These are phyloP conservation scores for Ichneumoninae sp. DNA, from an alignment of 2,888 invertebrate genomes.

Conservation along the genomic window DNA sequence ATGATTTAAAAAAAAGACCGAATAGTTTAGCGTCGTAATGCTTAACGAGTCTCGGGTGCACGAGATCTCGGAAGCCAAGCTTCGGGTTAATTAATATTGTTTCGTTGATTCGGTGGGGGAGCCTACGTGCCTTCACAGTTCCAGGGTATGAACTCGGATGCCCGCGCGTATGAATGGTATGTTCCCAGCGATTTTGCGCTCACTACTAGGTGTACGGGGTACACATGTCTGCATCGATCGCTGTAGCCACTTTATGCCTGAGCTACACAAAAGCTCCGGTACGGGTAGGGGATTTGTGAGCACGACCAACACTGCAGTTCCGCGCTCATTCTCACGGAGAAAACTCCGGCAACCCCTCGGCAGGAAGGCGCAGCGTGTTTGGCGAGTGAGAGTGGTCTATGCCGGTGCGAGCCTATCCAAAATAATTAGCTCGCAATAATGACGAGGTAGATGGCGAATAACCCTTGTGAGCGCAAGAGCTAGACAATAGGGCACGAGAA, in stretches of 20 bases:
- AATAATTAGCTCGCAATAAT: constrained; percentile 69
- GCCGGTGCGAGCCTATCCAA: constrained; percentile 57
- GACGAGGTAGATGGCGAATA: constrained; percentile 2
- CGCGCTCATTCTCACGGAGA: not conserved
- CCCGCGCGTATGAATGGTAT: not conserved
- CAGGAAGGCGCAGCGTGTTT: not conserved
- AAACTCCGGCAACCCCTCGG: constrained; percentile 5
- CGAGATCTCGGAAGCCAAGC: constrained; percentile 40
- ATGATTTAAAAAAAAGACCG: constrained; percentile 7
- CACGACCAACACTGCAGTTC: not conserved
- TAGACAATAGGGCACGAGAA: not conserved
- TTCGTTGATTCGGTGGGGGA: constrained; percentile 72
- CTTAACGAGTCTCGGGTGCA: constrained; percentile 27
- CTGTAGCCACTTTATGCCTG: not conserved
- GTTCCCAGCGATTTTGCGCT: not conserved
- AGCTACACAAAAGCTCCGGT: constrained; percentile 2
- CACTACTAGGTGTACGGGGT: no score
- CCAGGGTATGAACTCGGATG: constrained; percentile 47
- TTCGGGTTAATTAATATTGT: constrained; percentile 77
- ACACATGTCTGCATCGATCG: constrained; percentile 1
- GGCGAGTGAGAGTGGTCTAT: constrained; percentile 47
- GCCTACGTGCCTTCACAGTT: constrained; percentile 55
- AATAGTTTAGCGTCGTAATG: constrained; percentile 13
- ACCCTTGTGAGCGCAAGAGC: not conserved
- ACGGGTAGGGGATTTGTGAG: not conserved